A percentile compares a stretch with the other conserved stretches of the same genome.
These are phyloP conservation scores for Periophthalmus magnuspinnatus DNA, from an alignment of 2,797 vertebrate species.

Conservation along the genomic window DNA sequence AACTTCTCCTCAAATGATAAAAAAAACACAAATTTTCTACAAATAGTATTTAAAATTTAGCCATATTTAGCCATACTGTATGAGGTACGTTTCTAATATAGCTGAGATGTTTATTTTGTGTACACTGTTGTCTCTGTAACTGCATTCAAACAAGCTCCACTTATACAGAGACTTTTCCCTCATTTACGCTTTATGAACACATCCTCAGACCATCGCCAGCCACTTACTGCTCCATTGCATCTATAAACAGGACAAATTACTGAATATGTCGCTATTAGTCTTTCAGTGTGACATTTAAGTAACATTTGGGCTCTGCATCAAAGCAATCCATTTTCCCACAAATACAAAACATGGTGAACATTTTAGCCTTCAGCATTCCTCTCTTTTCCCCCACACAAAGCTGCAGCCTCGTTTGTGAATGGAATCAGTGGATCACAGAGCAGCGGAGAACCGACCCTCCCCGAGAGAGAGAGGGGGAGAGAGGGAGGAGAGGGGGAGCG, in stretches of 20 bases:
- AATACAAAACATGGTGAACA: constrained; percentile 36
- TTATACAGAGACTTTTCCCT: neutral
- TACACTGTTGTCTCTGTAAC: no score
- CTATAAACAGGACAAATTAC: neutral
- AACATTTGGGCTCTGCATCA: constrained; percentile 43
- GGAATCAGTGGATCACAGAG: constrained; percentile 38
- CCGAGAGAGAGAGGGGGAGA: constrained; percentile 12
- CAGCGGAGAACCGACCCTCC: constrained; percentile 18
- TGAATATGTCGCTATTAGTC: constrained; percentile 22
- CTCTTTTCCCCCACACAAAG: constrained; percentile 20
- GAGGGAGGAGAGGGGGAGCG: neutral
- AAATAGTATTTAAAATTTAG: no score
- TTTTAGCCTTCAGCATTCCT: constrained; percentile 9
- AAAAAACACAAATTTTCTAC: no score
- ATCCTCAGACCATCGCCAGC: neutral
- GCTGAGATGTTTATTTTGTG: no score
- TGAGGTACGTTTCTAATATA: no score
- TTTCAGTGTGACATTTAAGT: constrained; percentile 41
- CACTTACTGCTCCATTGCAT: constrained; percentile 5
- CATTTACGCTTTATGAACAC: neutral
- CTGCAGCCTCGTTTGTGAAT: constrained; percentile 23
- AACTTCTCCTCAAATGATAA: no score
- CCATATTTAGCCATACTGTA: no score
- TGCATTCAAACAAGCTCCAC: neutral
- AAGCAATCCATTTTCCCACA: constrained; percentile 27